Conservation (phyloP, 2,888 invertebrate species). For the Glyphotaelius pellucidus region DNA sequence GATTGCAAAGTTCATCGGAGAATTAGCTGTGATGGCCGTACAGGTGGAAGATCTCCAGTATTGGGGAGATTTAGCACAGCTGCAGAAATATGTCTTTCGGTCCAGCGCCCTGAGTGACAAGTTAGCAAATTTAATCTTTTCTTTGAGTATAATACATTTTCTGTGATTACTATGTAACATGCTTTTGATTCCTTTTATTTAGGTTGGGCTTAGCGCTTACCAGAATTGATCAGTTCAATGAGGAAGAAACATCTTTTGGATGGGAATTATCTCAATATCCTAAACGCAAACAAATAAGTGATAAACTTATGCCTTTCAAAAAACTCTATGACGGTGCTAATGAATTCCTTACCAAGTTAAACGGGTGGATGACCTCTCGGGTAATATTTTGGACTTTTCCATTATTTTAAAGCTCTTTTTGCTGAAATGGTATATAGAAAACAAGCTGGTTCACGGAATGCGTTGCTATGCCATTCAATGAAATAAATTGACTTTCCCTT, state of each 20-base stretch:
- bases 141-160: too few relatives aligned
- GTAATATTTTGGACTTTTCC: constrained; percentile 67
- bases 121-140: constrained; percentile 68
- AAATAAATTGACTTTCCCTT: too few relatives aligned
- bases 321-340: constrained; percentile 92
- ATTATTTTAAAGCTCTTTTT: constrained; percentile 3
- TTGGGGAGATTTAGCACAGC: constrained; percentile 90
- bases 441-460: too few relatives aligned
- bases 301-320: constrained; percentile 90
- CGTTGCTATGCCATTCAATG: too few relatives aligned
- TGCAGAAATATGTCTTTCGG: constrained; percentile 89
- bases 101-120: constrained; percentile 86
- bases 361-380: constrained; percentile 89
- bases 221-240: constrained; percentile 92
- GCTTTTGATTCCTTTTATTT: constrained; percentile 61
- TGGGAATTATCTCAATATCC: constrained; percentile 95
- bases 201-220: constrained; percentile 85
- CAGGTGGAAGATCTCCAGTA: constrained; percentile 91
- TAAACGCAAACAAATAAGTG: constrained; percentile 86
- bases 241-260: constrained; percentile 92
- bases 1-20: constrained; percentile 89
- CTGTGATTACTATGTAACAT: too few relatives aligned
- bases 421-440: neutral
- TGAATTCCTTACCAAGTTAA: constrained; percentile 89
- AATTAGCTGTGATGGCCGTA: constrained; percentile 86